These are phyloP conservation scores for Polydesmus complanatus DNA, from an alignment of 2,888 invertebrate genomes.

Conservation along the genomic window DNA sequence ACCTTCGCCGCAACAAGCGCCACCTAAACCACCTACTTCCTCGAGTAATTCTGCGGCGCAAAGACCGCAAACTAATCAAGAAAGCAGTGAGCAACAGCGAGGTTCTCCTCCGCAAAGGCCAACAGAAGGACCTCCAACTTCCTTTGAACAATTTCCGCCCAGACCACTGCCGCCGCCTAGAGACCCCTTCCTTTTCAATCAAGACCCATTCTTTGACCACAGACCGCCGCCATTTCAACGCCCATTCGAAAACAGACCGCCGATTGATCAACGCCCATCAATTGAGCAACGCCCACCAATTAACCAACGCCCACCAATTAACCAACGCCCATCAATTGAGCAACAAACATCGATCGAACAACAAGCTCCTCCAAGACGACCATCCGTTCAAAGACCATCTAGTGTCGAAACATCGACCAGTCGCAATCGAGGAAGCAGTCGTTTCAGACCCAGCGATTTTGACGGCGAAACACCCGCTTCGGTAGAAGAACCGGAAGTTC, in stretches of 20 bases:
- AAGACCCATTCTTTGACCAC: neutral
- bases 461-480: neutral
- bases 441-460: conserved; percentile 4
- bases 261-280: neutral
- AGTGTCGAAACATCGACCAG: neutral
- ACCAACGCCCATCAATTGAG: neutral
- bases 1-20: conserved; percentile 1
- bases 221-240: neutral
- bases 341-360: neutral
- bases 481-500: neutral
- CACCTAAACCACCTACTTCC: conserved; percentile 1
- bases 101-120: neutral
- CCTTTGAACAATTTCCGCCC: neutral
- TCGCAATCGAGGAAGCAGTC: conserved; percentile 5
- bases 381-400: neutral
- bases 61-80: neutral
- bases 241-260: neutral
- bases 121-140: neutral
- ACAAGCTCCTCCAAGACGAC: neutral
- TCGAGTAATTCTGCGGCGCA: neutral
- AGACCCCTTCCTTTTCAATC: neutral
- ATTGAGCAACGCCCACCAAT: neutral
- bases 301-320: neutral
- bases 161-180: neutral
- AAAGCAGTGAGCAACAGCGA: neutral